A percentile compares a stretch with the other conserved stretches of the same genome.
Evolutionary conservation across 2,888 invertebrate species (phyloP).

Genomic region (Coecobrya sp.): DNA sequence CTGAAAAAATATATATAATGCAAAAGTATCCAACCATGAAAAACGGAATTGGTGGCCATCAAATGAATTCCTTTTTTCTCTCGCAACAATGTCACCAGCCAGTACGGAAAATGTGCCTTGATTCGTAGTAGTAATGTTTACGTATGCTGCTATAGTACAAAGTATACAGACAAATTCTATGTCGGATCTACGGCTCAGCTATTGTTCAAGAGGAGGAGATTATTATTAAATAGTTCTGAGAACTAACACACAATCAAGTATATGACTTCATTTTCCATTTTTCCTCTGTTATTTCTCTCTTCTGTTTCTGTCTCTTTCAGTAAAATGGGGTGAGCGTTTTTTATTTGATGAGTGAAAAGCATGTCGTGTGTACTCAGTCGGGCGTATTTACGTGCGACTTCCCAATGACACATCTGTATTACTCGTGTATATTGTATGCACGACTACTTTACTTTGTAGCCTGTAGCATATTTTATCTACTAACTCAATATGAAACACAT

Average conservation of each 20-base stretch:
- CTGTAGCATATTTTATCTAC: neutral
- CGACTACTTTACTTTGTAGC: no score
- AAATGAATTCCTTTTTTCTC: constrained; percentile 10
- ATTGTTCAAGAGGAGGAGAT: neutral
- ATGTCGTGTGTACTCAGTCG: neutral
- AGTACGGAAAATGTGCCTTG: neutral
- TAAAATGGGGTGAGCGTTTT: neutral
- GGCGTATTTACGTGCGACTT: neutral
- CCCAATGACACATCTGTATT: neutral
- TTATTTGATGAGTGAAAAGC: neutral
- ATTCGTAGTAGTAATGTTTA: neutral
- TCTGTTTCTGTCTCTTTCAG: neutral
- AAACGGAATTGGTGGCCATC: constrained; percentile 7
- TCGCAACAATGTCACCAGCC: neutral
- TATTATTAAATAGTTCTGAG: constrained; percentile 15
- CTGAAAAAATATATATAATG: neutral
- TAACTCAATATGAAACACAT: neutral
- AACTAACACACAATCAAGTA: constrained; percentile 7
- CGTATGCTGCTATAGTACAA: neutral
- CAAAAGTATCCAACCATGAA: neutral
- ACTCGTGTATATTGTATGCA: neutral
- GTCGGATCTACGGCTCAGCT: neutral
- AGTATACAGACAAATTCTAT: neutral
- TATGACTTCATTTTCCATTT: neutral
- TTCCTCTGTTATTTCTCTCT: neutral